Evolutionary conservation across 2,888 invertebrate species (phyloP), one percentile per base, ranked within the genome.

Genomic region (Boloria selene): DNA sequence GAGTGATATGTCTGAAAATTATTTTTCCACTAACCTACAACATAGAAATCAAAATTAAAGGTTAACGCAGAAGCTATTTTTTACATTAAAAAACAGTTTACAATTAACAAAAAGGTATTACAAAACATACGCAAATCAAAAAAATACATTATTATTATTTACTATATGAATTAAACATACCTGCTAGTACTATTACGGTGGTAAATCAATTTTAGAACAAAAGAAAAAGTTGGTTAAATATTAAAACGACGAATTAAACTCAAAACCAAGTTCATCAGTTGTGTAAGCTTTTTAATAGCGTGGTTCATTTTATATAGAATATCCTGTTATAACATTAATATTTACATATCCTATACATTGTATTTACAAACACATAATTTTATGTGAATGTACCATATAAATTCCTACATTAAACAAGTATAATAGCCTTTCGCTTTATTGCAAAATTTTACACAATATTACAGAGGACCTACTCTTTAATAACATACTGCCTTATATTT

Each of bases 311-410:
- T 45, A 22, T 22, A 22, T 22, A 45, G 13, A 45, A 45, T 26
- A 56, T 44, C 18, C 44, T 45, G 13, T 45, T 17, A 59, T 7
- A 49, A 26, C 49, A 49, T 59, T 45, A 49, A 42, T 16, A 59
- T 59, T 59, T 49, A 49, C 49, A 59, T 59, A 59, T 31, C 31
- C 59, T 59, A 31, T 59, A 17, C 59, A 38, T 49, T 49, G 49
- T 49, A 59, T 59, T 59, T 59, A 59, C 59, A 49, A 26, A 49
- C 49, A 38, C 59, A 49, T 59, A 13, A 59, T 59, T 49, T 59
- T 38, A 59, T 59, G 38, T 38, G 59, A 49, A 16, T 49, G 47
- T 49, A 17, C 59, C 49, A 59, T 7, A 49, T 59, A 59, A 59
- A 59, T 49, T 59, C 31, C 59, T 49, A 59, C 49, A 59, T 59